These are phyloP conservation scores for Canis aureus DNA, from an alignment of 2,113 vertebrate genomes.

Conservation along the genomic window DNA sequence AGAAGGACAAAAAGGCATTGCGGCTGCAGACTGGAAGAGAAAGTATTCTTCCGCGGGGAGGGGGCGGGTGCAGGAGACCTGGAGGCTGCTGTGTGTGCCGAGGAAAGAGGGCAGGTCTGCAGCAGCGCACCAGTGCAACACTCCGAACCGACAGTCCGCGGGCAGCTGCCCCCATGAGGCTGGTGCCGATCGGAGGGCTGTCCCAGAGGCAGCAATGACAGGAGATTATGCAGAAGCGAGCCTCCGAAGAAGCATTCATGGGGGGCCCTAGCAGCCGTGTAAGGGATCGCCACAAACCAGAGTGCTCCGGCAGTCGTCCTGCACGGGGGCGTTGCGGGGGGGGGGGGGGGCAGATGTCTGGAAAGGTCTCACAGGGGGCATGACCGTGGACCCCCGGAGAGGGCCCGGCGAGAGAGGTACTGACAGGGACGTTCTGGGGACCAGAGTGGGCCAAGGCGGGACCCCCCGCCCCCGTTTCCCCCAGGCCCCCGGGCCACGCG, in stretches of 20 bases:
- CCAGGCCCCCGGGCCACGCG: slow-evolving; percentile 53
- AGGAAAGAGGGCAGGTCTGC: background rate
- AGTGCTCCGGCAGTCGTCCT: background rate
- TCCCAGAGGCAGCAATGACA: background rate
- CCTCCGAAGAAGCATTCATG: background rate
- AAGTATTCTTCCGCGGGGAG: slow-evolving; percentile 27
- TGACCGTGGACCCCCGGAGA: background rate
- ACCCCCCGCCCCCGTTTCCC: slow-evolving; percentile 61
- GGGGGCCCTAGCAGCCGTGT: background rate
- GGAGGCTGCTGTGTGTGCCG: background rate
- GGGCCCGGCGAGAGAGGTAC: slow-evolving; percentile 46
- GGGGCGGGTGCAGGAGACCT: background rate
- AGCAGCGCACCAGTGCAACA: background rate
- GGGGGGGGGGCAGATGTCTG: background rate
- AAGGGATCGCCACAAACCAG: background rate
- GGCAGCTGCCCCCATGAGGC: background rate
- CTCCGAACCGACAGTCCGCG: background rate
- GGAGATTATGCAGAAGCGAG: background rate
- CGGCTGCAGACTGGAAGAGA: background rate
- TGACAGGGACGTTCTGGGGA: slow-evolving; percentile 12
- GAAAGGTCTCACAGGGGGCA: background rate
- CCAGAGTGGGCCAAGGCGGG: slow-evolving; percentile 37
- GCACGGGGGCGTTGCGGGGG: background rate
- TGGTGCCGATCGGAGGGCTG: background rate
- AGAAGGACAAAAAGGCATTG: background rate